Evolutionary conservation across 2,797 vertebrate species (phyloP).

Genomic region (Anolis apletophallus): DNA sequence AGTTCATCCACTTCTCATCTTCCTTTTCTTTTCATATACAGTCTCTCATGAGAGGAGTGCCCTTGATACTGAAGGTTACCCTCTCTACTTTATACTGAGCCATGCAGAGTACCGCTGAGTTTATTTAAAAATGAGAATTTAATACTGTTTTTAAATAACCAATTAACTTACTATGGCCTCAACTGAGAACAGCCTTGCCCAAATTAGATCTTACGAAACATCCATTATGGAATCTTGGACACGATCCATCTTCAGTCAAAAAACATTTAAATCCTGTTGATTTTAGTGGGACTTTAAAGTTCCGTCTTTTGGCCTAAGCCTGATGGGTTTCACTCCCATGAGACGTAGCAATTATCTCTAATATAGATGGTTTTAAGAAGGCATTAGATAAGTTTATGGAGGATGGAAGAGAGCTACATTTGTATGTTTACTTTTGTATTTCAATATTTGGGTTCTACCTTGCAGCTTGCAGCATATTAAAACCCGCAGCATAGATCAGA

Average conservation of each 20-base stretch:
- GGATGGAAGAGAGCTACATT: not conserved
- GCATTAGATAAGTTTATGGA: not conserved
- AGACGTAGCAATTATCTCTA: not conserved
- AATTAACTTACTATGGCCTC: not conserved
- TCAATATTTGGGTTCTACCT: not conserved
- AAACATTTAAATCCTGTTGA: not conserved
- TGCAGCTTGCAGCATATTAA: not conserved
- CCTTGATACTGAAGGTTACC: not conserved
- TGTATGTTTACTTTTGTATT: not conserved
- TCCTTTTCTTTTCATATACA: not conserved
- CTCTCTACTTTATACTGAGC: not conserved
- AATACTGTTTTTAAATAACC: not conserved
- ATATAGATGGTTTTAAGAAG: not conserved
- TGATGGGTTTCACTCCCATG: not conserved
- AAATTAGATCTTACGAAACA: not conserved
- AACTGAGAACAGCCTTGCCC: not conserved
- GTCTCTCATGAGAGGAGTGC: constrained; percentile 2
- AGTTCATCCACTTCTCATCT: not conserved
- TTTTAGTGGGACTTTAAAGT: not conserved
- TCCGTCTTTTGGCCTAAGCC: not conserved
- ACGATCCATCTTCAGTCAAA: not conserved
- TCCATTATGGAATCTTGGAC: not conserved
- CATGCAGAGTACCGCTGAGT: not conserved
- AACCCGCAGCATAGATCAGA: not conserved
- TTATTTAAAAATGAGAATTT: constrained; percentile 2